These are phyloP conservation scores for Herpetotheres cachinnans DNA, from an alignment of 2,113 vertebrate species.

Conservation along the genomic window DNA sequence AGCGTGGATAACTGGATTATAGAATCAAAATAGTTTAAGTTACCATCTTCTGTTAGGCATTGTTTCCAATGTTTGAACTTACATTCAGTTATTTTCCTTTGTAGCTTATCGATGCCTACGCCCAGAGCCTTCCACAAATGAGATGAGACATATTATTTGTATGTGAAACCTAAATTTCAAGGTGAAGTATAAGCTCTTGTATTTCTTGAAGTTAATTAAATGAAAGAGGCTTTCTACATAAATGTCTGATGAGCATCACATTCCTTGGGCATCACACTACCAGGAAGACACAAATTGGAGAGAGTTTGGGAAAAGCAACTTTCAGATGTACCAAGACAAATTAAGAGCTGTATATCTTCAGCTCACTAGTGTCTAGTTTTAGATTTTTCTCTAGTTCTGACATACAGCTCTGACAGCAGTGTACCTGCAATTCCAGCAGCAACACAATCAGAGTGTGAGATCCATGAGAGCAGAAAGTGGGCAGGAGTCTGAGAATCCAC, in stretches of 20 bases:
- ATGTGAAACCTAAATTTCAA: background rate
- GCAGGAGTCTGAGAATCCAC: background rate
- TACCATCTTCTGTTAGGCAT: background rate
- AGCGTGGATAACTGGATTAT: background rate
- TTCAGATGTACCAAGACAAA: background rate
- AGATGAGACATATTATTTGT: background rate
- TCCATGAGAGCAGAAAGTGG: background rate
- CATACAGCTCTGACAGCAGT: background rate
- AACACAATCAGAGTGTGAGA: background rate
- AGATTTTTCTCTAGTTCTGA: background rate
- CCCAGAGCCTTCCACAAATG: background rate
- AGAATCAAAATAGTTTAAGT: background rate
- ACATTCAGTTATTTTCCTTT: background rate
- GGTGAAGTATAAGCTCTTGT: background rate
- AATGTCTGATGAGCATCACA: background rate
- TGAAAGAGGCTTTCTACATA: background rate
- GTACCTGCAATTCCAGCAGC: background rate
- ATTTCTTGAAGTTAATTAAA: background rate
- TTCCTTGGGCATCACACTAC: background rate
- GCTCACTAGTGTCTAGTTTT: background rate
- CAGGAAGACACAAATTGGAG: background rate
- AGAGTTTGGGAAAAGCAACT: background rate
- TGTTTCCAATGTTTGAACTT: background rate
- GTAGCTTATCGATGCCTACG: background rate
- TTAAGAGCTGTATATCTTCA: background rate